Evolutionary conservation across 2,888 invertebrate genomes (phyloP), one percentile per base, ranked within the genome.

Genomic region (Drosophila nigricruria): DNA sequence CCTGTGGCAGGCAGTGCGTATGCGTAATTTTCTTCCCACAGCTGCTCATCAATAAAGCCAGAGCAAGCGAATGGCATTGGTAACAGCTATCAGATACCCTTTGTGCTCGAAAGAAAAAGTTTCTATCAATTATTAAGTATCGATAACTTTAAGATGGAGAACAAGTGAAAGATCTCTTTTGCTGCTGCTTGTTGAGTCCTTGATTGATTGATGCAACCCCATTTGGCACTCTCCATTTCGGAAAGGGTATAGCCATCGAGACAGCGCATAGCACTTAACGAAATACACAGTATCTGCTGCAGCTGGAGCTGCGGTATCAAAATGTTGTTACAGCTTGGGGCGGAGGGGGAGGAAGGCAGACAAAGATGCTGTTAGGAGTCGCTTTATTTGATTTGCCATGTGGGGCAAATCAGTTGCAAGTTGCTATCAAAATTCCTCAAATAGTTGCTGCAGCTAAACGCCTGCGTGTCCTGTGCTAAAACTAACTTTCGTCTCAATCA

Each of bases 401-500:
- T 54, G 54, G 58, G 42, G 25, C 45, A 70, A 89, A 81, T 84
- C 89, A 81, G 71, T 84, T 84, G 80, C 67, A 67, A 60, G 61
- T 64, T 57, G 20, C 56, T 42, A 56, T 56, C 42, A 20, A 40
- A 56, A 56, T 56, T 30, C 54, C 42, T 40, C 54, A 56, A 56
- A 56, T 56, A 42, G 54, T 56, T 42, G 54, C 54, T 40, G 70
- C 77, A 75, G 47, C 57, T 80, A 70, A 60, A 79, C 82, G 42
- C 65, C 56, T 68, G 52, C 60, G 75, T 59, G 67, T 53, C 36
- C 36, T n/a, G 16, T 16, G 47, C 27, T 36, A 62, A 63, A 79
- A 82, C 75, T 70, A 68, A 71, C 77, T 77, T 77, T 43, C 47
- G 68, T 74, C 84, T 81, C 81, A 89, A 89, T 89, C 89, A 87